Evolutionary conservation across 2,888 invertebrate genomes (phyloP), one percentile per base, ranked within the genome.

Genomic region (Sesamia inferens): DNA sequence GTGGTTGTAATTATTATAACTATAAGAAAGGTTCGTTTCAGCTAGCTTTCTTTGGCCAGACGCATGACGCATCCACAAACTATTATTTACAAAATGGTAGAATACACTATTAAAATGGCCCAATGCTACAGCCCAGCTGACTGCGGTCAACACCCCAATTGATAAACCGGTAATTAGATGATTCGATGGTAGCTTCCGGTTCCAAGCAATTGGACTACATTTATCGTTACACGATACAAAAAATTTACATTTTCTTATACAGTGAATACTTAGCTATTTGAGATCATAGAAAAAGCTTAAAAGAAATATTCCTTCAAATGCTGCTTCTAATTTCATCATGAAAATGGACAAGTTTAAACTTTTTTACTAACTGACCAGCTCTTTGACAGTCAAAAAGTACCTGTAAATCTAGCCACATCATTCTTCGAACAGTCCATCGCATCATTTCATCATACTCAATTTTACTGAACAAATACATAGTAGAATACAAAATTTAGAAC

Each of bases 171-270:
- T 67, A 55, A 63, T 78, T 69, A 71, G 68, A 47, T 22, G 58
- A 85, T 81, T 78, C 78, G 75, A 57, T 54, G 63, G 57, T 64
- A 31, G 31, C 61, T 72, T 78, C 78, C 63, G 47, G 64, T 70
- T 76, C 71, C 62, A 67, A 71, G 24, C 57, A 68, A 70, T 71
- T 19, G 22, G 51, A 22, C 19, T 66, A 65, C 48, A 65, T 73
- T 58, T 22, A 42, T 58, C 0, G 24, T 57, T 55, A 39, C 51
- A 64, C 61, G 47, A 70, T 47, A 55, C 48, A 51, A 68, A 55
- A 5, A 31, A 74, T 71, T 80, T 62, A 65, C 24, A 71, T 68
- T 64, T 64, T 70, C 24, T 70, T 42, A 19, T 16, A 13, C 16
- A 59, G 7, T 62, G 48, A 54, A 54, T 54, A 54, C 39, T 69